Evolutionary conservation across 1,140 invertebrate species (phyloP).

Genomic region (Macrosteles quadrilineatus): DNA sequence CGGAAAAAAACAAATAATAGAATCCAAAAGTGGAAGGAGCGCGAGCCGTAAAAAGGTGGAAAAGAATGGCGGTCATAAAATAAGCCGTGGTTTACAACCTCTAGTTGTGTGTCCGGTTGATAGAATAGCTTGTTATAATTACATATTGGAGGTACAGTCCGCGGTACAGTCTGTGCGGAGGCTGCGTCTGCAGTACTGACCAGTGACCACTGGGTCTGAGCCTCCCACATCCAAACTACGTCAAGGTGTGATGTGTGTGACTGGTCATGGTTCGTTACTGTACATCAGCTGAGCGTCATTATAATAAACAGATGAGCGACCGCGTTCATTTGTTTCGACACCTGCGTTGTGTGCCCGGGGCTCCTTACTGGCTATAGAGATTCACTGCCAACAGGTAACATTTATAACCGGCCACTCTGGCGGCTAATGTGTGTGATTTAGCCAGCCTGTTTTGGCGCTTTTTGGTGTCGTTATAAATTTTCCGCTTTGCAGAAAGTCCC

Average conservation of each 20-base stretch:
- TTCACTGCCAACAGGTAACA: background rate
- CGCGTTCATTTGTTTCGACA: constrained; percentile 10
- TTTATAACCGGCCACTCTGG: background rate
- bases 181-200: too few relatives aligned
- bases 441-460: background rate
- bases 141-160: constrained; percentile 1
- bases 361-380: constrained; percentile 6
- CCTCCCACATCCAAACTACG: too few relatives aligned
- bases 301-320: constrained; percentile 2
- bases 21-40: too few relatives aligned
- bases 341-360: too few relatives aligned
- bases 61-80: background rate
- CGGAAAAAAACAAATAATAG: too few relatives aligned
- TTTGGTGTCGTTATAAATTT: constrained; percentile 14
- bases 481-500: constrained; percentile 1
- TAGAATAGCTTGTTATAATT: background rate
- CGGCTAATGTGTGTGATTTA: constrained; percentile 8
- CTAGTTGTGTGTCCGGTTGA: background rate
- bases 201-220: too few relatives aligned
- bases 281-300: background rate
- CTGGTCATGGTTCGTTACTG: constrained; percentile 16
- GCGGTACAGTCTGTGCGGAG: background rate
- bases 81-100: constrained; percentile 6
- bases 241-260: background rate
- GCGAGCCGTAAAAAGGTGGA: background rate